Percentiles rank a stretch among this genome's conserved stretches.
Evolutionary conservation across 2,113 vertebrate genomes (phyloP).

Genomic region (Poecile atricapillus): DNA sequence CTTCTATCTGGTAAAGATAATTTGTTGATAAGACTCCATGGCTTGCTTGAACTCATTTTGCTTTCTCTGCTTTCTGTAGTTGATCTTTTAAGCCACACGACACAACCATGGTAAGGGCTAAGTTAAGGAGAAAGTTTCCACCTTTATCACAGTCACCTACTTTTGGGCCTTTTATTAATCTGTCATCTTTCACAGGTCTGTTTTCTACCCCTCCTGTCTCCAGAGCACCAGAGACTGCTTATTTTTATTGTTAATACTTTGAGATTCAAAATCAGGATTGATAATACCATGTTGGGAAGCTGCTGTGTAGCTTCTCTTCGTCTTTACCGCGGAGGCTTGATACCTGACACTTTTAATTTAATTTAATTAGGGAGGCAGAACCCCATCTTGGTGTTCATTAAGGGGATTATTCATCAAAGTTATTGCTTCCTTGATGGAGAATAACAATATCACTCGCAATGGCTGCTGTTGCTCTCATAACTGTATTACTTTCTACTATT

Average conservation of each 20-base stretch:
- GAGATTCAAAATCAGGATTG: neutral
- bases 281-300: neutral
- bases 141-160: neutral
- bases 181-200: neutral
- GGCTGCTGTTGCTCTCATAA: conserved; percentile 64
- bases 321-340: conserved; percentile 61
- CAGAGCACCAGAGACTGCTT: neutral
- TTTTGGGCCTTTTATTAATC: neutral
- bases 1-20: conserved; percentile 42
- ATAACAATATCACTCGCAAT: conserved; percentile 48
- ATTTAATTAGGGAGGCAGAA: conserved; percentile 62
- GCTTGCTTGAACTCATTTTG: neutral
- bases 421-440: conserved; percentile 54
- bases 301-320: neutral
- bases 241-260: neutral
- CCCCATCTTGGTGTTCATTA: conserved; percentile 63
- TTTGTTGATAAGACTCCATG: conserved; percentile 15
- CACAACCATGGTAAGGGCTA: neutral
- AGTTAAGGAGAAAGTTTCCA: conserved; percentile 8
- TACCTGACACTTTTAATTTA: conserved; percentile 66
- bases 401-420: conserved; percentile 69
- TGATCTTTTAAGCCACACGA: neutral
- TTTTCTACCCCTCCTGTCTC: neutral
- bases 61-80: conserved; percentile 2
- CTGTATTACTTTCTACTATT: conserved; percentile 63